Evolutionary conservation across 2,113 vertebrate species (phyloP).

Genomic region (Tursiops truncatus): DNA sequence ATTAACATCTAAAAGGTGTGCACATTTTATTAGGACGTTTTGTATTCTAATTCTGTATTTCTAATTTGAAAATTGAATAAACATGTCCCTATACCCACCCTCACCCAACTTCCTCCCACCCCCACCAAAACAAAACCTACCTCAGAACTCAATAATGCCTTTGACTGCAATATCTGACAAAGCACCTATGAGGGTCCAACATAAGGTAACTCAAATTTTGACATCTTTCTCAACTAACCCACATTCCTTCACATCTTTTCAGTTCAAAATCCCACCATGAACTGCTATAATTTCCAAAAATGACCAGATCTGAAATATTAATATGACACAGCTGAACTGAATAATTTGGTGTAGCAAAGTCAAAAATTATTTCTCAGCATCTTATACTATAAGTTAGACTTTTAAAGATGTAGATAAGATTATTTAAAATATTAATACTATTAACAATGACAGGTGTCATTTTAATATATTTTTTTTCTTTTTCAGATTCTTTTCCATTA

Average conservation of each 20-base stretch:
- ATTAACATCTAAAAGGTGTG: neutral
- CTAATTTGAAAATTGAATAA: neutral
- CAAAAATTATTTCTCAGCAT: neutral
- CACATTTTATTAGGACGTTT: neutral
- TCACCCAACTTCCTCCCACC: neutral
- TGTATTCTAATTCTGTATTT: slow-evolving; percentile 4
- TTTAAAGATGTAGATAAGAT: neutral
- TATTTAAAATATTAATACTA: slow-evolving; percentile 6
- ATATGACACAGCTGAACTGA: neutral
- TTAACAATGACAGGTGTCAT: neutral
- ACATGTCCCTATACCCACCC: neutral
- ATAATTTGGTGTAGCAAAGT: neutral
- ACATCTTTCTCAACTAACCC: neutral
- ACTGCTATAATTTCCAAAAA: neutral
- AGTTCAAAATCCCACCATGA: neutral
- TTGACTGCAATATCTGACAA: neutral
- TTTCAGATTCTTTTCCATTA: neutral
- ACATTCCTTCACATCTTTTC: neutral
- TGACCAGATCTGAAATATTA: neutral
- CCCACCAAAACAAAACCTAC: neutral
- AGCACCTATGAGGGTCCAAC: neutral
- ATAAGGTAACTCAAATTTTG: neutral
- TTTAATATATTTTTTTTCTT: neutral
- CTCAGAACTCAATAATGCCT: neutral
- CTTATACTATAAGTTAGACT: neutral